Conservation (phyloP, 2,113 vertebrate species). For the Labrus mixtus region DNA sequence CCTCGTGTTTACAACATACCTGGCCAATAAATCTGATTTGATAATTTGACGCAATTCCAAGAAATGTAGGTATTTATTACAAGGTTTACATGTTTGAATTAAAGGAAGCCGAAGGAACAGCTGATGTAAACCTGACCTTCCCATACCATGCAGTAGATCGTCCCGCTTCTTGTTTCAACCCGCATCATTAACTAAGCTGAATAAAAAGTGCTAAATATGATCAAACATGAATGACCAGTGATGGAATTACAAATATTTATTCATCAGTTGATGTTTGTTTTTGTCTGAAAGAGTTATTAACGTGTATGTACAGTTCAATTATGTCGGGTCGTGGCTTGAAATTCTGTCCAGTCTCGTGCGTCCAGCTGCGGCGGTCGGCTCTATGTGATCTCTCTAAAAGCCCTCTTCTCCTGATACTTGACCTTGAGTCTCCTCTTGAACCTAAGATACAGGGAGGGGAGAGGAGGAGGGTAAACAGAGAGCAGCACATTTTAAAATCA, state of each 20-base stretch:
- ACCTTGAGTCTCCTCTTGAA: constrained; percentile 90
- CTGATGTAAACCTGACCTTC: background rate
- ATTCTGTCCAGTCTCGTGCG: constrained; percentile 8
- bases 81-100: background rate
- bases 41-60: too few relatives aligned
- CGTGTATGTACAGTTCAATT: constrained; percentile 52
- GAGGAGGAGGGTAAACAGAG: background rate
- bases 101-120: background rate
- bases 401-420: constrained; percentile 91
- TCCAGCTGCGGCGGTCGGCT: constrained; percentile 7
- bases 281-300: constrained; percentile 12
- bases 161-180: background rate
- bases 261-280: background rate
- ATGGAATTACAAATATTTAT: background rate
- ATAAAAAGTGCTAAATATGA: background rate
- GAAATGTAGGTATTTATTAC: background rate
- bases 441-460: constrained; percentile 69
- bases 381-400: constrained; percentile 88
- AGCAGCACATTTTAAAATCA: constrained; percentile 3
- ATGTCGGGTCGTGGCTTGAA: constrained; percentile 32
- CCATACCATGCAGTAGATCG: background rate
- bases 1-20: too few relatives aligned
- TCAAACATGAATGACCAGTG: background rate
- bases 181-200: background rate
- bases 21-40: too few relatives aligned